Conservation (phyloP, 2,113 vertebrate species). For the Thamnophis sirtalis region DNA sequence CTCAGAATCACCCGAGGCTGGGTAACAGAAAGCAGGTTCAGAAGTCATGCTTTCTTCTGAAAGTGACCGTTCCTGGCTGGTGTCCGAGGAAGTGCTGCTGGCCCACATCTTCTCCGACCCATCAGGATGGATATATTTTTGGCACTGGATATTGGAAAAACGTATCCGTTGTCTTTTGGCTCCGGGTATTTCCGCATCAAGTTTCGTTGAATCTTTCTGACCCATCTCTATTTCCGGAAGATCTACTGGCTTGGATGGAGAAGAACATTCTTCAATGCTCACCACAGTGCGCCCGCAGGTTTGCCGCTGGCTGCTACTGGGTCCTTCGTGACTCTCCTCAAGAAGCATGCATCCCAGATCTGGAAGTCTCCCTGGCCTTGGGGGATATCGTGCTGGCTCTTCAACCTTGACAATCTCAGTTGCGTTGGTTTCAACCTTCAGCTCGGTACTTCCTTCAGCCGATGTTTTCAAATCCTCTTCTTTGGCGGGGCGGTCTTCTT, state of each 20-base stretch:
- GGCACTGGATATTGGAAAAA: constrained; percentile 91
- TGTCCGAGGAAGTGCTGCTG: constrained; percentile 72
- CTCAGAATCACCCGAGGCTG: constrained; percentile 73
- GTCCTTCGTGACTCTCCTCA: constrained; percentile 61
- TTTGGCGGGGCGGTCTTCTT: constrained; percentile 79
- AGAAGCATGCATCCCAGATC: constrained; percentile 24
- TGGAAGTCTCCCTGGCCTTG: constrained; percentile 54
- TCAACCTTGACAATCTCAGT: constrained; percentile 71
- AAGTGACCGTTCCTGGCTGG: constrained; percentile 68
- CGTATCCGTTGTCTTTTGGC: constrained; percentile 86
- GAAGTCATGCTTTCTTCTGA: constrained; percentile 74
- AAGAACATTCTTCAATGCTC: constrained; percentile 9
- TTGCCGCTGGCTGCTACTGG: constrained; percentile 53
- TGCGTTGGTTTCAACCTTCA: constrained; percentile 54
- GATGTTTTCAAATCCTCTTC: constrained; percentile 79
- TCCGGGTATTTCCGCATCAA: constrained; percentile 69
- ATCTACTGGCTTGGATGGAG: constrained; percentile 37
- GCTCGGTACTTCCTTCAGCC: constrained; percentile 54
- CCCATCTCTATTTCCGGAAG: constrained; percentile 58
- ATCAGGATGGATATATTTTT: constrained; percentile 81
- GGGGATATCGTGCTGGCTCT: constrained; percentile 70
- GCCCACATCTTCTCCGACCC: constrained; percentile 70
- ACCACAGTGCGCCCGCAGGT: constrained; percentile 16
- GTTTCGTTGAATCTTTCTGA: constrained; percentile 58
- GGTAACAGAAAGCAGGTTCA: constrained; percentile 68